Evolutionary conservation across 2,797 vertebrate genomes (phyloP).

Genomic region (Epinephelus malabaricus): DNA sequence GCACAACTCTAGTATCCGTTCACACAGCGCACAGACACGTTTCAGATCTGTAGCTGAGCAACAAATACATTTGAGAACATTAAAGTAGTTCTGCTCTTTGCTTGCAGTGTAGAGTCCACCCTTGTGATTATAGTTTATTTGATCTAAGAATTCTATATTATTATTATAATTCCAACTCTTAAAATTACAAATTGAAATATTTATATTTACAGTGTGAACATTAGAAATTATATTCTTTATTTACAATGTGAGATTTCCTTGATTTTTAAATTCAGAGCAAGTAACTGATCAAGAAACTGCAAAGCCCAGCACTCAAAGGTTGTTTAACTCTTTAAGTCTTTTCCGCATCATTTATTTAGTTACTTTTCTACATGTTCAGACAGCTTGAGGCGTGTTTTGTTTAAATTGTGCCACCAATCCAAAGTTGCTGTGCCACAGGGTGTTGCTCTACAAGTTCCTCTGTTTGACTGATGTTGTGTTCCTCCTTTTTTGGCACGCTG

Average conservation of each 20-base stretch:
- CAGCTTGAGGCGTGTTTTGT: conserved; percentile 30
- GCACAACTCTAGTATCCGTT: conserved; percentile 52
- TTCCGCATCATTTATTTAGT: conserved; percentile 16
- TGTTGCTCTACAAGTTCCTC: conserved; percentile 36
- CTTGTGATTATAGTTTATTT: conserved; percentile 21
- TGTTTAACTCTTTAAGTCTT: conserved; percentile 5
- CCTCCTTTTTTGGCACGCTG: conserved; percentile 61
- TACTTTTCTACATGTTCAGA: conserved; percentile 18
- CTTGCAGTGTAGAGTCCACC: neutral
- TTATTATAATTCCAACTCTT: conserved; percentile 2
- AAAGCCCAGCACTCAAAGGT: neutral
- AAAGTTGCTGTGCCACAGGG: conserved; percentile 61
- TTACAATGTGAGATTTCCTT: conserved; percentile 6
- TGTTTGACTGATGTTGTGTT: conserved; percentile 49
- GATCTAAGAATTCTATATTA: neutral
- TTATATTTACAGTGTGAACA: conserved; percentile 17
- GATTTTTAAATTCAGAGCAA: conserved; percentile 27
- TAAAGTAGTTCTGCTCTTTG: neutral
- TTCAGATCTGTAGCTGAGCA: conserved; percentile 18
- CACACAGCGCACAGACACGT: conserved; percentile 31
- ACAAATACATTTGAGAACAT: conserved; percentile 20
- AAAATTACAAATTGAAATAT: conserved; percentile 11
- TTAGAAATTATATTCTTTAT: neutral
- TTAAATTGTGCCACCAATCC: conserved; percentile 49
- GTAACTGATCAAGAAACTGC: conserved; percentile 1